Evolutionary conservation across 2,888 invertebrate genomes (phyloP).

Genomic region (Sphecodes monilicornis): DNA sequence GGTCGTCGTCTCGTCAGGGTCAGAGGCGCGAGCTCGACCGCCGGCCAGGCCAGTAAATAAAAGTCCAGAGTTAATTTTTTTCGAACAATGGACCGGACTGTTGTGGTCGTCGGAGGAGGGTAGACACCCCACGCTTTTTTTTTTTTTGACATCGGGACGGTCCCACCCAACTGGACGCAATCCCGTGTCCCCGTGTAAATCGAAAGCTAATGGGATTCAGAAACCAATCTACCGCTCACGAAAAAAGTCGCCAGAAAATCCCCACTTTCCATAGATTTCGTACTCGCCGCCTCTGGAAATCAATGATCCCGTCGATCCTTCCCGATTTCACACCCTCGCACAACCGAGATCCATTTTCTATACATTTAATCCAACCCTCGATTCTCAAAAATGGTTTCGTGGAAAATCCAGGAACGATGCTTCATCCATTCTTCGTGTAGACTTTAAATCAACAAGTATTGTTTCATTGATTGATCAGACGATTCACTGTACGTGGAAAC

Average conservation of each 20-base stretch:
- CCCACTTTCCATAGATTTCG: neutral
- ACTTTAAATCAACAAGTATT: too few relatives aligned
- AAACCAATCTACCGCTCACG: conserved; percentile 39
- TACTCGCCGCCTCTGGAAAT: neutral
- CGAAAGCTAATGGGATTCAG: conserved; percentile 66
- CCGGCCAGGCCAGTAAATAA: conserved; percentile 65
- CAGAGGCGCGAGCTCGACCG: conserved; percentile 51
- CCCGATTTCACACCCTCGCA: too few relatives aligned
- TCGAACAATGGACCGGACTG: conserved; percentile 67
- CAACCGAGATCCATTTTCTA: too few relatives aligned
- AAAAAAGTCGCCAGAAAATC: conserved; percentile 32
- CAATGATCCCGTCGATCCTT: neutral
- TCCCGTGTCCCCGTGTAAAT: conserved; percentile 65
- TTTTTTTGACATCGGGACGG: conserved; percentile 62
- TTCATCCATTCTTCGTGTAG: too few relatives aligned
- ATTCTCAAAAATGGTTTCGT: too few relatives aligned
- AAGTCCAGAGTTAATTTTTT: conserved; percentile 73
- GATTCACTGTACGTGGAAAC: too few relatives aligned
- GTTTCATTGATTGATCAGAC: too few relatives aligned
- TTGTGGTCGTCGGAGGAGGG: conserved; percentile 64
- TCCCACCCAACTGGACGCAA: conserved; percentile 58
- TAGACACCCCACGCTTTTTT: conserved; percentile 45
- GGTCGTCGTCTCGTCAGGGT: conserved; percentile 65
- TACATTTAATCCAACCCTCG: too few relatives aligned
- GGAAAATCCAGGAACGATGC: too few relatives aligned